Percentiles rank a stretch among this genome's conserved stretches.
phyloP scores from a whole-genome alignment of 2,888 invertebrate genomes.

The Abrostola tripartita region DNA sequence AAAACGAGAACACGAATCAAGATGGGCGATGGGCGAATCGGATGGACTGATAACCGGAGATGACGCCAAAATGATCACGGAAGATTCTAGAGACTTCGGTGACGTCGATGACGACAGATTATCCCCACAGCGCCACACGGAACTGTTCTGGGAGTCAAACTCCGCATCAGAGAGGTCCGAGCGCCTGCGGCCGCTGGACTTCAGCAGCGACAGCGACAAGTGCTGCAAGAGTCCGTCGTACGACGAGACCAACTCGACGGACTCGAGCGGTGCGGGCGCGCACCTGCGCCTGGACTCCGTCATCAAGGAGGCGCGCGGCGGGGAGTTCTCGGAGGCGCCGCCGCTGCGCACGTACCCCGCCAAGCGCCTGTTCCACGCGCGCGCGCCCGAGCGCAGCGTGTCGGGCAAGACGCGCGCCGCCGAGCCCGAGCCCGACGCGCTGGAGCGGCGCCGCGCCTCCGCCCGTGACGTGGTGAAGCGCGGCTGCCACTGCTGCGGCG shows the following conservation, averaged over 20 bases:
- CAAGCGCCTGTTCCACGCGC: constrained; percentile 62
- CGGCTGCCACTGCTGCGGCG: constrained; percentile 90
- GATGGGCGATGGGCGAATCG: constrained; percentile 74
- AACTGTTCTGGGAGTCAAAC: constrained; percentile 84
- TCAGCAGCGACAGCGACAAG: constrained; percentile 84
- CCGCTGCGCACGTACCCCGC: constrained; percentile 81
- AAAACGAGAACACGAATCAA: constrained; percentile 64
- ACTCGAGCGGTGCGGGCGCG: constrained; percentile 77
- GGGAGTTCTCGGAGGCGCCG: constrained; percentile 65
- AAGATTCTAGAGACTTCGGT: constrained; percentile 76
- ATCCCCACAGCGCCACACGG: constrained; percentile 78
- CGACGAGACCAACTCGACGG: constrained; percentile 82
- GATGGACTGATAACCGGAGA: constrained; percentile 72
- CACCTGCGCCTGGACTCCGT: constrained; percentile 83
- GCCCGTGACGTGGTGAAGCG: constrained; percentile 89
- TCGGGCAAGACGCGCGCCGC: constrained; percentile 78
- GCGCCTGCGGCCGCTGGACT: constrained; percentile 74
- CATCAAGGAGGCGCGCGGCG: constrained; percentile 81
- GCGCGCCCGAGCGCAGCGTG: constrained; percentile 77
- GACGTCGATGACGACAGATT: constrained; percentile 76
- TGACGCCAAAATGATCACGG: constrained; percentile 75
- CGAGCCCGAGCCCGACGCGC: constrained; percentile 72
- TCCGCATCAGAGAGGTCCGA: constrained; percentile 79
- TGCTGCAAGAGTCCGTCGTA: constrained; percentile 84
- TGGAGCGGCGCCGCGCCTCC: constrained; percentile 71